Evolutionary conservation across 2,888 invertebrate genomes (phyloP), one percentile per base, ranked within the genome.

Genomic region (Caenorhabditis doughertyi): DNA sequence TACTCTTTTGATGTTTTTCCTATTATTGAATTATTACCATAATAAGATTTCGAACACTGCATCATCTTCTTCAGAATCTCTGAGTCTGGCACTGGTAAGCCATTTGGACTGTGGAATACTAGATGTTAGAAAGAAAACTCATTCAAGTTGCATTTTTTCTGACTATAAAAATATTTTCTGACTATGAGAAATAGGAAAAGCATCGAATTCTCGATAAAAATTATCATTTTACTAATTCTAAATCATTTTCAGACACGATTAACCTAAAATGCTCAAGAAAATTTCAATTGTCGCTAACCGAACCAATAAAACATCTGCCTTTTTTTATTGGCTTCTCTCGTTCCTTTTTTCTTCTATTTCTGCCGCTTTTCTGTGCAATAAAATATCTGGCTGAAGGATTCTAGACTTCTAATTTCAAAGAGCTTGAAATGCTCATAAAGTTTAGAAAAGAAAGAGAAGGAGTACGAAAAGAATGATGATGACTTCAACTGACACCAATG

Each of bases 221-320:
- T 18, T 21, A 11, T n/a, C n/a, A n/a, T n/a, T n/a, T n/a, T n/a
- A n/a, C n/a, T n/a, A n/a, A n/a, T n/a, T n/a, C n/a, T n/a, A n/a
- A n/a, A n/a, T n/a, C n/a, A 18, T 47, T 58, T 35, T 21, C 44
- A 39, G 44, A 70, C 56, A 7, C 29, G 29, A 55, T 23, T 16
- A 27, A 16, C 47, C 29, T 4, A 64, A 47, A 21, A 4, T 11
- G 44, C 18, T 47, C 3, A 25, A 35, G 4, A 32, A 55, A 68
- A 29, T 27, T 56, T 29, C 32, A 42, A 58, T 35, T 29, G 11
- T 60, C 42, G 39, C 44, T 49, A 39, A 60, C 71, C 44, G 58
- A 72, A 72, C 73, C 73, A 73, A 73, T 73, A 73, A 73, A 62
- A 73, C 73, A 73, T 73, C 73, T 73, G 73, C 27, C 42, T 64